Evolutionary conservation across 2,888 invertebrate species (phyloP), one percentile per base, ranked within the genome.

Genomic region (Pimpla rufipes): DNA sequence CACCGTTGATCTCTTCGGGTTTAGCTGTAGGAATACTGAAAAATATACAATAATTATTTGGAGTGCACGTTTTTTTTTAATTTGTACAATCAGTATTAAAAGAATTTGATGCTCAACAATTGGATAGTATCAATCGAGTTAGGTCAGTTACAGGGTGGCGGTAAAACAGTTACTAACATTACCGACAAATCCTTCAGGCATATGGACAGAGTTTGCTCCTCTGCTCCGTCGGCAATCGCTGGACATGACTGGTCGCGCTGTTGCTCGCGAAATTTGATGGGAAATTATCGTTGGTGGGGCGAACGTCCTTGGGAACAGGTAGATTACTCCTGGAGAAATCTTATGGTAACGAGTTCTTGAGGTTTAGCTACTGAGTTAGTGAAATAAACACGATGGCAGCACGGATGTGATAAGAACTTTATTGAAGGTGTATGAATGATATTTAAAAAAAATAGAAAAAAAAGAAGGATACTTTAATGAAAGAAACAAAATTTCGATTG

Each of bases 1-100:
- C 23, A 55, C 23, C 55, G 13, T 37, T 18, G 62, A 62, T 37
- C 62, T 62, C 62, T 62, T 18, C 62, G 16, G 35, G 35, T 59
- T n/a, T 37, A 18, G 2, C 35, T 37, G n/a, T 0, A 18, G 37
- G 37, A 18, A 40, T 40, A 37, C 16, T 62, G 2, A 3, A 16
- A 40, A 62, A 2, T 16, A 62, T 62, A 7, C 29, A 29, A 29
- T 3, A 29, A 29, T 3, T 5, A 29, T 29, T 3, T 29, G 29
- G 3, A 29, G 5, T 29, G 29, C 29, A 29, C 2, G 29, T 2
- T 29, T 29, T 29, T 3, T 29, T 29, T 29, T 29, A 29, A 29
- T 29, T 29, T 29, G n/a, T n/a, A 3, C 29, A 29, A 29, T 29
- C 5, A 29, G 5, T 5, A 29, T 29, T 29, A 45, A n/a, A 45